Base-by-base conservation (phyloP, 1,140 invertebrate genomes). In the Spodoptera frugiperda region DNA sequence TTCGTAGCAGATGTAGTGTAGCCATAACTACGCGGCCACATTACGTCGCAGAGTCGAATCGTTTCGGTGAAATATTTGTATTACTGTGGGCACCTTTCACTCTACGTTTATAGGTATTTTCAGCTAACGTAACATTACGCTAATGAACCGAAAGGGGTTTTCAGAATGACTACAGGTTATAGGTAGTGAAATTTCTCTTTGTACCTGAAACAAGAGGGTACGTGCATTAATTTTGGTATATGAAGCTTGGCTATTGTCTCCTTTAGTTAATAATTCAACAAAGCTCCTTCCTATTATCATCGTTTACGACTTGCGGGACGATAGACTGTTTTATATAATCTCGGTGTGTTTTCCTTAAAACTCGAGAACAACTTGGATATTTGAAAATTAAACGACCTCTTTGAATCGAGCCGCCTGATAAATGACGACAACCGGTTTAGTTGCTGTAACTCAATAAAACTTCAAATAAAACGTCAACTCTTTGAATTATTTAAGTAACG, bases 51-150 rank as follows among this genome's bases (percentile, higher is more conserved):
- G 11, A 53, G 65, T 46, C 21, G 65, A 68, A 68, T 33, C 48
- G 17, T 68, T 53, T 51, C 49, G 48, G 14, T 68, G 65, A 68
- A 68, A 68, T 68, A 68, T 68, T 68, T 68, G 65, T 33, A 68
- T 68, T 30, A 21, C 63, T 51, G 17, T 53, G 46, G 59, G 48
- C 65, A 30, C 65, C 65, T 51, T 68, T 68, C 65, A 30, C 65
- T 51, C 49, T 12, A 49, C 65, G 19, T 68, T 67, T 49, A 67
- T 67, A 15, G 63, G 63, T 67, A 67, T 67, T 67, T 67, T 49
- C 44, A 33, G 19, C 63, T 14, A 49, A 67, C 63, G 9, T 67
- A 67, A 67, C 63, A 67, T 48, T 44, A 63, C 33, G 39, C 63
- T 67, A 48, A 67, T 67, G 44, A 67, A 49, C 44, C 44, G 63